Base-by-base conservation (phyloP, 2,888 invertebrate species). In the Rhamphomyia laevipes region DNA sequence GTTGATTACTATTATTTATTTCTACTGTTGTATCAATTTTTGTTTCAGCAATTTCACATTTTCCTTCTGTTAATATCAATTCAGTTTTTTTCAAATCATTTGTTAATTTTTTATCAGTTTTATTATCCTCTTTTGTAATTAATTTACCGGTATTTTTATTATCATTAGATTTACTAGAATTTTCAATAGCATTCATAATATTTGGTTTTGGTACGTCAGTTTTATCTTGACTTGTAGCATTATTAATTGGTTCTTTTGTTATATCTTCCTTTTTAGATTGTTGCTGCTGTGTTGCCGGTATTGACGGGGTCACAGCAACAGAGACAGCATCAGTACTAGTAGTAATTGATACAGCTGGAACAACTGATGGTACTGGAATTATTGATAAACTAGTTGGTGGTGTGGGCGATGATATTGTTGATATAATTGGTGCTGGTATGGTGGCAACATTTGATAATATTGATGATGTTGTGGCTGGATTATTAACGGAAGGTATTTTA, bases 311-410 rank as follows among this genome's bases (percentile, higher is more conserved):
- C 4, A 18, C 18, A 12, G 17, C 12, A 40, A n/a, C n/a, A n/a
- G n/a, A n/a, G n/a, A n/a, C n/a, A n/a, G 12, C 18, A 11, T 18
- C 40, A 12, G 56, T 64, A n/a, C n/a, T n/a, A 2, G 66, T 68
- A 10, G 63, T 59, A 59, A n/a, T n/a, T n/a, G n/a, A n/a, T n/a
- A 57, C 66, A 27, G 59, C 65, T 18, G 60, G 64, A 52, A 71
- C 71, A 40, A 40, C 74, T 58, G 73, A 71, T 33, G 74, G 73
- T 55, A 73, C 41, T 42, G 33, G 15, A 10, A 30, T 47, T 41
- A 27, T 42, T n/a, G 31, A 15, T 15, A 35, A 30, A 18, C 21
- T 46, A n/a, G 46, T 40, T 21, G 46, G 38, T 15, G 16, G 38
- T 15, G 16, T 40, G 5, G n/a, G 18, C 15, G 46, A 23, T 10